These are phyloP conservation scores for Drosophila villosipedis DNA, from an alignment of 2,888 invertebrate genomes.

Conservation along the genomic window DNA sequence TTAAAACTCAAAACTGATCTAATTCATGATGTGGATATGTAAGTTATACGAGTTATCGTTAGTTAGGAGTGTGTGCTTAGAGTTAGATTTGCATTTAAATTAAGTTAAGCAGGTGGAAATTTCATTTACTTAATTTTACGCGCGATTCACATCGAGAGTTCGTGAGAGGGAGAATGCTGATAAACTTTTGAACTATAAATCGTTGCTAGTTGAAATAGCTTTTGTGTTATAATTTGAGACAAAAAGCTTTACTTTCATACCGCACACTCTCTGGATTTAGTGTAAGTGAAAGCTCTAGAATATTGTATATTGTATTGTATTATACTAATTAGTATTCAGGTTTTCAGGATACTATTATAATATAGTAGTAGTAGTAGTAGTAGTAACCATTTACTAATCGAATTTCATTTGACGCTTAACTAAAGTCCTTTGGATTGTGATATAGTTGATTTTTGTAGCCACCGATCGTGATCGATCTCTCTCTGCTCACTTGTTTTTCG, in stretches of 20 bases:
- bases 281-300: conserved; percentile 8
- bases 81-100: conserved; percentile 43
- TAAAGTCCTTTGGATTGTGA: conserved; percentile 84
- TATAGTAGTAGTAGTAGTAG: conserved; percentile 24
- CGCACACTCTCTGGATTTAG: conserved; percentile 6
- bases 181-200: conserved; percentile 9
- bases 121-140: conserved; percentile 66
- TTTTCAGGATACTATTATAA: conserved; percentile 26
- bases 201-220: neutral
- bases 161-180: neutral
- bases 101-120: conserved; percentile 70
- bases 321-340: conserved; percentile 57
- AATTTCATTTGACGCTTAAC: conserved; percentile 60
- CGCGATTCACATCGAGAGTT: conserved; percentile 30
- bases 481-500: conserved; percentile 87
- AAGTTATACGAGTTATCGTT: conserved; percentile 39
- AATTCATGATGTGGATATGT: conserved; percentile 20
- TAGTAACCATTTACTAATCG: conserved; percentile 66
- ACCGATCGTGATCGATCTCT: conserved; percentile 13
- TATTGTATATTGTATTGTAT: conserved; percentile 7
- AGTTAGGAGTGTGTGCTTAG: conserved; percentile 63
- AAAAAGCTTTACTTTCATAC: conserved; percentile 4
- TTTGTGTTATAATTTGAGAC: neutral
- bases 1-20: conserved; percentile 29
- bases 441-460: conserved; percentile 67